Conservation (phyloP, 2,113 vertebrate genomes). For the Mystacornis crossleyi region DNA sequence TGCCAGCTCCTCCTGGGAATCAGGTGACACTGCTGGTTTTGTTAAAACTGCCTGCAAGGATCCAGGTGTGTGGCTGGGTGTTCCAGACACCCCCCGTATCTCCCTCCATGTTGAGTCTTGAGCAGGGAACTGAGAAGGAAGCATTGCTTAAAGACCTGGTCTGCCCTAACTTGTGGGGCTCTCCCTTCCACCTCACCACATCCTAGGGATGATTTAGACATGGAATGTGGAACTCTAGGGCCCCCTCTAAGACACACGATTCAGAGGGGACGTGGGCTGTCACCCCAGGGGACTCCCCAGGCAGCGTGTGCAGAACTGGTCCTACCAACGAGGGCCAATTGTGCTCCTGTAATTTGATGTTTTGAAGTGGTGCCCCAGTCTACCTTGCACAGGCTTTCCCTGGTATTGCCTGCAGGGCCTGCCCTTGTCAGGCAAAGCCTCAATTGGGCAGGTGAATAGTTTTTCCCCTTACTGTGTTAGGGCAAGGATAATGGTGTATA, state of each 20-base stretch:
- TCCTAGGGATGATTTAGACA: neutral
- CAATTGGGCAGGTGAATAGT: neutral
- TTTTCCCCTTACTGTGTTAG: neutral
- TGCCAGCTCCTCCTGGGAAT: neutral
- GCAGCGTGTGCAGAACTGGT: neutral
- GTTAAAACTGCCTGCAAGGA: neutral
- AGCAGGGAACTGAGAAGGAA: neutral
- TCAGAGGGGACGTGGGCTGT: neutral
- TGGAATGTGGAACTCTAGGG: neutral
- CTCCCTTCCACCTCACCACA: neutral
- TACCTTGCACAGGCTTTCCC: neutral
- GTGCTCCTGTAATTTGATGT: neutral
- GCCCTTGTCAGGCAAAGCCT: neutral
- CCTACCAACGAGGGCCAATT: neutral
- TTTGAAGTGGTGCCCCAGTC: slow-evolving; percentile 32
- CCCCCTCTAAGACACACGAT: neutral
- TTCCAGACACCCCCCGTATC: fast-evolving
- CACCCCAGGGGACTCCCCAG: neutral
- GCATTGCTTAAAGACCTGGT: neutral
- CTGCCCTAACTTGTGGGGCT: neutral
- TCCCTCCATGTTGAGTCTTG: neutral
- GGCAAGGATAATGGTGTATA: slow-evolving; percentile 18
- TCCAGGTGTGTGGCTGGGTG: neutral
- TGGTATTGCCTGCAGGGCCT: slow-evolving; percentile 31
- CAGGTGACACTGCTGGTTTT: neutral